Conservation (phyloP, 23 tunicate species). For the Trididemnum clinides region DNA sequence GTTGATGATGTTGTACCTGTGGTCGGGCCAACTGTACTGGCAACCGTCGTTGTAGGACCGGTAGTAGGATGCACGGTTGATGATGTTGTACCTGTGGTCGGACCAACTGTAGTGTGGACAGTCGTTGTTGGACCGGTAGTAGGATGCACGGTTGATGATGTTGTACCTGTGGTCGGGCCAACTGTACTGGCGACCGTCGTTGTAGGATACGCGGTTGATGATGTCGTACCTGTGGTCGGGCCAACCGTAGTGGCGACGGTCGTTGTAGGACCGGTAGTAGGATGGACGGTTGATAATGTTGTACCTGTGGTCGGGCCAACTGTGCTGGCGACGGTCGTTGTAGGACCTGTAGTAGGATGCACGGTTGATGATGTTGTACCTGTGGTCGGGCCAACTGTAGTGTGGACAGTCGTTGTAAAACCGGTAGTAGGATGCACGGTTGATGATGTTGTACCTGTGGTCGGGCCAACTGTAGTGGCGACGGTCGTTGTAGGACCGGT, state of each 20-base stretch:
- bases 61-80: not conserved
- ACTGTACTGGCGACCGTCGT: not conserved
- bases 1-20: not conserved
- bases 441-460: not conserved
- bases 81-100: not conserved
- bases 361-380: not conserved
- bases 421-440: not conserved
- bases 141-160: not conserved
- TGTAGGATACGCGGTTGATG: not conserved
- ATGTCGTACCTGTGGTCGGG: not conserved
- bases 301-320: no score
- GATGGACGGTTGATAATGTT: no score
- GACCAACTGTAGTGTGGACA: not conserved
- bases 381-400: not conserved
- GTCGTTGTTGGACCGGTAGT: not conserved
- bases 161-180: not conserved
- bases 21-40: not conserved
- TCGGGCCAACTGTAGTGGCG: not conserved
- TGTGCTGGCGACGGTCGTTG: no score
- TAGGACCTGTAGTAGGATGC: not conserved
- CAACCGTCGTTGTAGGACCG: not conserved
- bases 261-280: no score
- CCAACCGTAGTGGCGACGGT: no score
- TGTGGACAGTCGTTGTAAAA: not conserved
- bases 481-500: not conserved